Conservation (phyloP, 2,888 invertebrate genomes). For the Pyrrhia umbra region DNA sequence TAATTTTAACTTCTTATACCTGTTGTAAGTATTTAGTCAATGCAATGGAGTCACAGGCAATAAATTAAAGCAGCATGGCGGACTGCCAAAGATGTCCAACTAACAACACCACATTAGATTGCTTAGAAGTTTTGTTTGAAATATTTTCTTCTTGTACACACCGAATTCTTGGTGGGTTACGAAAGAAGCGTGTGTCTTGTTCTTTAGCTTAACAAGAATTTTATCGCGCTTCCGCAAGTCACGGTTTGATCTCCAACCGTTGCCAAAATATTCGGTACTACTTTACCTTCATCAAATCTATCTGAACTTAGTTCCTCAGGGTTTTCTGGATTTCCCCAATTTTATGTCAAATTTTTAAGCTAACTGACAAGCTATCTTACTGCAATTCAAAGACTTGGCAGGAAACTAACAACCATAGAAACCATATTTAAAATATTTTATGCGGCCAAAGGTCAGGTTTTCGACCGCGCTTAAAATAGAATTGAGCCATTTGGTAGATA, state of each 20-base stretch:
- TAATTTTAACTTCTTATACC: constrained; percentile 51
- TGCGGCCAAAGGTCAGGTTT: constrained; percentile 5
- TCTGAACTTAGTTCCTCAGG: too few relatives aligned
- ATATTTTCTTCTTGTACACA: constrained; percentile 27
- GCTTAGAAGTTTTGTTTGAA: constrained; percentile 49
- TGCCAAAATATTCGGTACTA: not conserved
- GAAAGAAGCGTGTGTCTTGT: not conserved
- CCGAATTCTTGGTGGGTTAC: constrained; percentile 13
- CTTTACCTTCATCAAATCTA: not conserved
- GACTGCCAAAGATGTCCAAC: constrained; percentile 52
- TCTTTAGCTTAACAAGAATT: constrained; percentile 9
- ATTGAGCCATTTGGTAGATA: not conserved
- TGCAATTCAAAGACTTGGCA: constrained; percentile 3
- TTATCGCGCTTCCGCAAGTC: not conserved
- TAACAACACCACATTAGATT: constrained; percentile 46
- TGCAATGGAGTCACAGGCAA: constrained; percentile 56
- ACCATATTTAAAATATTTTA: constrained; percentile 1
- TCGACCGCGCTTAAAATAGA: constrained; percentile 14
- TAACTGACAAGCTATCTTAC: not conserved
- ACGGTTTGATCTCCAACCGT: not conserved
- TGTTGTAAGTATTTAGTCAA: constrained; percentile 51
- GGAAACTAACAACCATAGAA: constrained; percentile 1
- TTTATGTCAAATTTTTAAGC: not conserved
- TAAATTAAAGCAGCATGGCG: constrained; percentile 57
- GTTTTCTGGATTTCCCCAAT: not conserved